phyloP scores from a whole-genome alignment of 1,140 invertebrate genomes.

The Drosophila kepulauana region DNA sequence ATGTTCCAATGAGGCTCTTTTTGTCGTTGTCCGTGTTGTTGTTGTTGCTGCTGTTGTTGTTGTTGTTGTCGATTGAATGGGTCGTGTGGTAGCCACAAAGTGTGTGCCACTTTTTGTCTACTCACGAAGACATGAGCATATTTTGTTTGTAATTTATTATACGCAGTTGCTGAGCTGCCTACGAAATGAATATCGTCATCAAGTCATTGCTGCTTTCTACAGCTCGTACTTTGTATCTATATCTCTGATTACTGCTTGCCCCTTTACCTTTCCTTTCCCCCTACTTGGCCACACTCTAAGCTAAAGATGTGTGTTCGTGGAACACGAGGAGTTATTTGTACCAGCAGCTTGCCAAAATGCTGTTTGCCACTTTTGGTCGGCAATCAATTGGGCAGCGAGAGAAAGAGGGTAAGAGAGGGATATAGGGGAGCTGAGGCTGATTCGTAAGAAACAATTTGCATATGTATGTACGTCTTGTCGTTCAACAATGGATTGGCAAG shows the following conservation, averaged over 20 bases:
- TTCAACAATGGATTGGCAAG: conserved; percentile 80
- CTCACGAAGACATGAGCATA: conserved; percentile 79
- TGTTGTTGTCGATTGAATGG: conserved; percentile 32
- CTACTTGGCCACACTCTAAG: neutral
- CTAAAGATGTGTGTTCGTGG: conserved; percentile 24
- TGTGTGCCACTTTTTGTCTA: conserved; percentile 77
- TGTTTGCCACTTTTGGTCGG: conserved; percentile 6
- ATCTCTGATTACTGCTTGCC: neutral
- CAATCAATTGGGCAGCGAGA: conserved; percentile 11
- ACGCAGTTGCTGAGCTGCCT: conserved; percentile 64
- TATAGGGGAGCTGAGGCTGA: conserved; percentile 27
- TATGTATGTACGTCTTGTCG: conserved; percentile 70
- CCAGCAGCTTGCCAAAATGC: conserved; percentile 51
- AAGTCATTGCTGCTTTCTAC: conserved; percentile 29
- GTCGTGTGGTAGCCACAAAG: conserved; percentile 23
- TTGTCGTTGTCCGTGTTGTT: conserved; percentile 13
- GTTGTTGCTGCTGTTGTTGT: neutral
- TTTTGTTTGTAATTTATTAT: conserved; percentile 82
- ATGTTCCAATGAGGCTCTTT: conserved; percentile 61
- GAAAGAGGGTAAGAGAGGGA: neutral
- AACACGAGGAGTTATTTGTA: conserved; percentile 55
- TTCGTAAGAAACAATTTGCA: conserved; percentile 82
- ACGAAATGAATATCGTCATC: conserved; percentile 68
- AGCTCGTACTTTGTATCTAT: conserved; percentile 16
- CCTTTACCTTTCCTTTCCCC: neutral